phyloP scores from a whole-genome alignment of 2,113 vertebrate genomes.

The Sterna hirundo region DNA sequence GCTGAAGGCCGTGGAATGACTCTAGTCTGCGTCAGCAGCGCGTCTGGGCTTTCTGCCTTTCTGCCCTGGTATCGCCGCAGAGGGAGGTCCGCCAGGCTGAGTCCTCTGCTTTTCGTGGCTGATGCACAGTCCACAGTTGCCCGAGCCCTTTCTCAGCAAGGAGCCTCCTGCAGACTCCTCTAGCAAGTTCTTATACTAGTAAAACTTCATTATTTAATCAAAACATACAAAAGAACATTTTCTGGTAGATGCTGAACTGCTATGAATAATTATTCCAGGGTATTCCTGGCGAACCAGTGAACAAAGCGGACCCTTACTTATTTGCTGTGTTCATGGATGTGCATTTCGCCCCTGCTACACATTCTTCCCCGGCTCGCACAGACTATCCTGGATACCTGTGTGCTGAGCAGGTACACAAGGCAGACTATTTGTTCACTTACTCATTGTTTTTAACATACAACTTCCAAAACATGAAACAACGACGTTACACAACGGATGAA shows the following conservation, averaged over 20 bases:
- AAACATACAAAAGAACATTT: not conserved
- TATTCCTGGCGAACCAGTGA: not conserved
- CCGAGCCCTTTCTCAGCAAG: not conserved
- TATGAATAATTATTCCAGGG: not conserved
- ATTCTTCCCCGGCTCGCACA: not conserved
- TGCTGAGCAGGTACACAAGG: not conserved
- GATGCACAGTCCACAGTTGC: not conserved
- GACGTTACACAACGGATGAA: not conserved
- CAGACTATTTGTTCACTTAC: not conserved
- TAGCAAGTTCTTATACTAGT: not conserved
- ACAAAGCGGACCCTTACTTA: not conserved
- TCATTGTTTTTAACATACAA: not conserved
- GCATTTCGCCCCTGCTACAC: not conserved
- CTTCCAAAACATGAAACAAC: not conserved
- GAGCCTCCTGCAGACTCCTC: not conserved
- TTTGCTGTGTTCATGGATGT: not conserved
- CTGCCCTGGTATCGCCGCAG: not conserved
- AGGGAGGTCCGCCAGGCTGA: not conserved
- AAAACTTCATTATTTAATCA: not conserved
- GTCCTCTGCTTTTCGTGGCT: fast-evolving
- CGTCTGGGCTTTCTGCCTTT: not conserved
- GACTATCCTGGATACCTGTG: not conserved
- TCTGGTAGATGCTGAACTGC: not conserved
- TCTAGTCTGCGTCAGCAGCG: not conserved
- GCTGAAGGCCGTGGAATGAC: not conserved